Conservation (phyloP, 2,888 invertebrate species). For the Dugesia japonica region DNA sequence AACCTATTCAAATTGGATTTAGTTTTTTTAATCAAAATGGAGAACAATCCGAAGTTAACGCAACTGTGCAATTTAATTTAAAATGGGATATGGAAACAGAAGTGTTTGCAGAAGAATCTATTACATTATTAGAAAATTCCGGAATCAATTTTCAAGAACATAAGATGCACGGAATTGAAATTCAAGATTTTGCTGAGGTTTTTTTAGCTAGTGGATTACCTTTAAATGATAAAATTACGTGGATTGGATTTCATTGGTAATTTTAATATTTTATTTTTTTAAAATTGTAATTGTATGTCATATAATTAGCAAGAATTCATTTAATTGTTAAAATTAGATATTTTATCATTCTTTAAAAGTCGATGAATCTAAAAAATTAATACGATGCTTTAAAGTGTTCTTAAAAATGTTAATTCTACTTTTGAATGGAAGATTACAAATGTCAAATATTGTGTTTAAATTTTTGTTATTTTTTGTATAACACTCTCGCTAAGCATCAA, state of each 20-base stretch:
- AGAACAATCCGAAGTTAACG: slow-evolving; percentile 62
- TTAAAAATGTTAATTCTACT: no score
- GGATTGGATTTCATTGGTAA: slow-evolving; percentile 85
- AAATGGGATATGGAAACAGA: slow-evolving; percentile 73
- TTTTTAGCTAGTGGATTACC: slow-evolving; percentile 92
- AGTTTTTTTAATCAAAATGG: slow-evolving; percentile 95
- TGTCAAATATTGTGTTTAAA: no score
- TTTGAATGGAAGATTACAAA: no score
- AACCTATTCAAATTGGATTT: slow-evolving; percentile 76
- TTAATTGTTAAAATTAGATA: no score
- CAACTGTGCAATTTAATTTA: slow-evolving; percentile 98
- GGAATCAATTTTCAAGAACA: slow-evolving; percentile 73
- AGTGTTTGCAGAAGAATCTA: slow-evolving; percentile 97
- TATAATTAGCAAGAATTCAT: no score
- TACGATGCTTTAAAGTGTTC: no score
- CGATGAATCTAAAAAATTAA: no score
- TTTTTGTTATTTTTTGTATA: no score
- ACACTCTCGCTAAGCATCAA: no score
- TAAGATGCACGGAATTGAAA: slow-evolving; percentile 93
- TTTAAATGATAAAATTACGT: slow-evolving; percentile 65
- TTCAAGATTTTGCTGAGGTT: slow-evolving; percentile 84
- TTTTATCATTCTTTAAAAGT: no score
- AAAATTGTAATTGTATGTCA: not conserved
- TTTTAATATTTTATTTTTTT: not conserved
- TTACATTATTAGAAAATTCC: slow-evolving; percentile 84